A percentile compares a stretch with the other conserved stretches of the same genome.
Conservation (phyloP, 2,888 invertebrate genomes). For the Syrphus vitripennis region DNA sequence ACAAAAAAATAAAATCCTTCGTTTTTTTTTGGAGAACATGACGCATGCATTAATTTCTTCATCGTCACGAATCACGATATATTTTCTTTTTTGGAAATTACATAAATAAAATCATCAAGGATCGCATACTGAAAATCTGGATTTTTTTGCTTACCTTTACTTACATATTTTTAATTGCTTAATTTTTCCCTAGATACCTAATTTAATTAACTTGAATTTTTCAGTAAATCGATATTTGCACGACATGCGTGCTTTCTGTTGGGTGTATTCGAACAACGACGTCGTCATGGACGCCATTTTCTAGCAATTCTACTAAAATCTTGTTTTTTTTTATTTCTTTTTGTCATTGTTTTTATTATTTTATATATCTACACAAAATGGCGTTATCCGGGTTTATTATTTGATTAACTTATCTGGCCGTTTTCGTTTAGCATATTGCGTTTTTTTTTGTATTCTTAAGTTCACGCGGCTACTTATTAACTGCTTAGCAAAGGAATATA, state of each 20-base stretch:
- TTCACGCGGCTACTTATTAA: too few relatives aligned
- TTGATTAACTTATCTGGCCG: too few relatives aligned
- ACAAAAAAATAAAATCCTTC: slow-evolving; percentile 45
- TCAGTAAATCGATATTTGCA: not conserved
- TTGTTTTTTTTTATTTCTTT: not conserved
- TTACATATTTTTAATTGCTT: not conserved
- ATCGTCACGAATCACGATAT: slow-evolving; percentile 44
- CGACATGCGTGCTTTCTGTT: not conserved
- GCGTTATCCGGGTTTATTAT: not conserved
- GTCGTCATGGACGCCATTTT: slow-evolving; percentile 15
- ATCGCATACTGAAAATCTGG: slow-evolving; percentile 42
- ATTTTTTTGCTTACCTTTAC: not conserved
- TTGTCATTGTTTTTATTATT: not conserved
- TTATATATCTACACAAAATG: not conserved
- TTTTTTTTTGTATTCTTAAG: too few relatives aligned
- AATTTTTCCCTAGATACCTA: not conserved
- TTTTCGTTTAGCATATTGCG: too few relatives aligned
- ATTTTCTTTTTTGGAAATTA: slow-evolving; percentile 53
- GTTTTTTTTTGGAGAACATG: slow-evolving; percentile 62
- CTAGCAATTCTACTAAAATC: not conserved
- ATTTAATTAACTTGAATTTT: not conserved
- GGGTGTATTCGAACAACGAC: too few relatives aligned
- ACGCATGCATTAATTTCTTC: slow-evolving; percentile 66
- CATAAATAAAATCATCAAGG: slow-evolving; percentile 38
- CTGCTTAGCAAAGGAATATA: too few relatives aligned